A percentile compares a stretch with the other conserved stretches of the same genome.
Evolutionary conservation across 64 coral and sea anemone species (phyloP).

Genomic region (Acropora yongei): DNA sequence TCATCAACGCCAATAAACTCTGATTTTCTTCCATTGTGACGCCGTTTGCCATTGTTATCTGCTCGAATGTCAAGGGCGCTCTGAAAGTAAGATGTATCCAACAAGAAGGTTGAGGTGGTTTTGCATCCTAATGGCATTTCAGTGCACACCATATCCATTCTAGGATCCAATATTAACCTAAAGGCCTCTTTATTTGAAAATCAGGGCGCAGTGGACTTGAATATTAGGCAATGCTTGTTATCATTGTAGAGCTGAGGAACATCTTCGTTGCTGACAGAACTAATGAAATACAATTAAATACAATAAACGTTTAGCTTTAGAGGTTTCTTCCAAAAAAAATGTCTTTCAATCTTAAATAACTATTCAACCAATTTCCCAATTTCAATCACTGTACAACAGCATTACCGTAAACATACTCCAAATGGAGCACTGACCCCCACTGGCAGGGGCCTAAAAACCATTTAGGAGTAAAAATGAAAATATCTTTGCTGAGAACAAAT

Average conservation of each 20-base stretch:
- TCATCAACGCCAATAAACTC: constrained; percentile 8
- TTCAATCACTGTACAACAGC: too few relatives aligned
- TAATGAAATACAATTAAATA: too few relatives aligned
- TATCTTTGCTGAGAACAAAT: too few relatives aligned
- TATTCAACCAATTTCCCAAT: too few relatives aligned
- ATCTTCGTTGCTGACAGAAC: constrained; percentile 33
- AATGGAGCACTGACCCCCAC: too few relatives aligned
- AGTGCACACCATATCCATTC: background rate
- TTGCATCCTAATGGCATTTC: constrained; percentile 44
- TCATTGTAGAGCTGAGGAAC: constrained; percentile 10
- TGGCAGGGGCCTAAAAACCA: too few relatives aligned
- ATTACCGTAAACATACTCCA: too few relatives aligned
- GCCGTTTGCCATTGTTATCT: constrained; percentile 41
- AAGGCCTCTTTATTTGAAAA: constrained; percentile 30
- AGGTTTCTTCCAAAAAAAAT: too few relatives aligned
- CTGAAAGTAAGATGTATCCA: constrained; percentile 36
- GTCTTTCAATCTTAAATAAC: too few relatives aligned
- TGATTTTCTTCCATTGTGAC: constrained; percentile 2
- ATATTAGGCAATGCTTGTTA: constrained; percentile 44
- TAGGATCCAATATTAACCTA: constrained; percentile 7
- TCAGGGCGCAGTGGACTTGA: constrained; percentile 33
- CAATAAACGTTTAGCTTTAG: too few relatives aligned
- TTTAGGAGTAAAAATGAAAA: too few relatives aligned
- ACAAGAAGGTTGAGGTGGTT: constrained; percentile 17
- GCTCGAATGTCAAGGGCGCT: background rate